A percentile compares a stretch with the other conserved stretches of the same genome.
Evolutionary conservation across 92 coral and sea anemone genomes (phyloP).

Genomic region (Chrysogorgia sp.): DNA sequence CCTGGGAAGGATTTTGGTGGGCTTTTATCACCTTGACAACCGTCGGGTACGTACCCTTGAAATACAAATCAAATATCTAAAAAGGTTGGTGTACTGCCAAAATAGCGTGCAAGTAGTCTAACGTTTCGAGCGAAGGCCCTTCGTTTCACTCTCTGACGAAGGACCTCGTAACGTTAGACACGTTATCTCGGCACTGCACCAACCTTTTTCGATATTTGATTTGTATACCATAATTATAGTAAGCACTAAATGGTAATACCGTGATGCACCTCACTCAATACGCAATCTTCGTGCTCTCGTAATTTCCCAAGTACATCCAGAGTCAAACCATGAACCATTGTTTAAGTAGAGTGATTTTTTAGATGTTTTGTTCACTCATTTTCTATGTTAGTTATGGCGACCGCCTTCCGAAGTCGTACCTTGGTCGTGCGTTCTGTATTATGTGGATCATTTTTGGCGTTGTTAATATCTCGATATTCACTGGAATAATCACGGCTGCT

Average conservation of each 20-base stretch:
- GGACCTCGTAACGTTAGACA: too few relatives aligned
- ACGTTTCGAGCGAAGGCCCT: too few relatives aligned
- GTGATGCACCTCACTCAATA: too few relatives aligned
- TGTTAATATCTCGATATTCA: slow-evolving; percentile 79
- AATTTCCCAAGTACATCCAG: not conserved
- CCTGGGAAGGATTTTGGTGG: slow-evolving; percentile 97
- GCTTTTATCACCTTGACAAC: slow-evolving; percentile 92
- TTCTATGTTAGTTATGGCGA: slow-evolving; percentile 81
- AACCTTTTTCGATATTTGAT: too few relatives aligned
- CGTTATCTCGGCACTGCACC: too few relatives aligned
- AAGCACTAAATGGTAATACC: too few relatives aligned
- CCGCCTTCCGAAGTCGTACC: slow-evolving; percentile 77
- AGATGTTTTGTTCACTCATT: not conserved
- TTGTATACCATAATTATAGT: too few relatives aligned
- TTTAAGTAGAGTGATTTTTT: not conserved
- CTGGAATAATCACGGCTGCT: slow-evolving; percentile 83
- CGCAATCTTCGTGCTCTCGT: too few relatives aligned
- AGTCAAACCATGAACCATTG: not conserved
- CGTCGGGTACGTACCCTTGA: slow-evolving; percentile 72
- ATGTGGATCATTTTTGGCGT: slow-evolving; percentile 91
- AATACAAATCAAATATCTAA: too few relatives aligned
- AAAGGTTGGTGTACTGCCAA: too few relatives aligned
- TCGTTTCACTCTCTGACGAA: too few relatives aligned
- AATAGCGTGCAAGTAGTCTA: too few relatives aligned
- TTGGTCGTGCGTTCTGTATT: slow-evolving; percentile 84